Percentiles rank a stretch among this genome's conserved stretches.
Evolutionary conservation across 2,888 invertebrate species (phyloP).

Genomic region (Anticlea derivata): DNA sequence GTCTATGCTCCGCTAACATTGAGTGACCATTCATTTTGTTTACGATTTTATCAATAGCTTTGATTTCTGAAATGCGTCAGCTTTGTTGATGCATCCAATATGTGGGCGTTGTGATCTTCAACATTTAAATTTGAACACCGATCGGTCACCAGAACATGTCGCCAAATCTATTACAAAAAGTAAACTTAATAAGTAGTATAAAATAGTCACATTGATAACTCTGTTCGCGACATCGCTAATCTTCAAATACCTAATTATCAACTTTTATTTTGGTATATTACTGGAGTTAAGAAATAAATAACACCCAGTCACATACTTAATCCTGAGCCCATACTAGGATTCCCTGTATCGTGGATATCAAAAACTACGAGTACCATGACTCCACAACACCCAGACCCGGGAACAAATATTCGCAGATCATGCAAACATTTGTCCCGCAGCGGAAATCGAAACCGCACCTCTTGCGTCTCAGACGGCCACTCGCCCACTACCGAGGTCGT

Average conservation of each 20-base stretch:
- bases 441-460: no score
- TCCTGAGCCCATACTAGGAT: no score
- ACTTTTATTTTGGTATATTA: no score
- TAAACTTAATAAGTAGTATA: slow-evolving; percentile 45
- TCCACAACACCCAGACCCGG: no score
- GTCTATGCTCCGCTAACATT: slow-evolving; percentile 38
- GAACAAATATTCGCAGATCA: no score
- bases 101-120: slow-evolving; percentile 43
- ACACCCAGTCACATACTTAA: no score
- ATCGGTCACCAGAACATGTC: slow-evolving; percentile 34
- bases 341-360: no score
- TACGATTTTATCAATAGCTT: slow-evolving; percentile 37
- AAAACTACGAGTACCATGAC: no score
- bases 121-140: slow-evolving; percentile 49
- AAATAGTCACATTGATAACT: slow-evolving; percentile 31
- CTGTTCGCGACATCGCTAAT: slow-evolving; percentile 42
- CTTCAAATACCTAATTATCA: slow-evolving; percentile 39
- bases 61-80: slow-evolving; percentile 40
- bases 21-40: slow-evolving; percentile 42
- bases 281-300: no score
- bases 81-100: slow-evolving; percentile 45
- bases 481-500: no score
- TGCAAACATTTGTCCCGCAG: no score
- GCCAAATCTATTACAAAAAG: slow-evolving; percentile 38
- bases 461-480: no score